phyloP scores from a whole-genome alignment of 2,797 vertebrate genomes.

The Vireo griseus region DNA sequence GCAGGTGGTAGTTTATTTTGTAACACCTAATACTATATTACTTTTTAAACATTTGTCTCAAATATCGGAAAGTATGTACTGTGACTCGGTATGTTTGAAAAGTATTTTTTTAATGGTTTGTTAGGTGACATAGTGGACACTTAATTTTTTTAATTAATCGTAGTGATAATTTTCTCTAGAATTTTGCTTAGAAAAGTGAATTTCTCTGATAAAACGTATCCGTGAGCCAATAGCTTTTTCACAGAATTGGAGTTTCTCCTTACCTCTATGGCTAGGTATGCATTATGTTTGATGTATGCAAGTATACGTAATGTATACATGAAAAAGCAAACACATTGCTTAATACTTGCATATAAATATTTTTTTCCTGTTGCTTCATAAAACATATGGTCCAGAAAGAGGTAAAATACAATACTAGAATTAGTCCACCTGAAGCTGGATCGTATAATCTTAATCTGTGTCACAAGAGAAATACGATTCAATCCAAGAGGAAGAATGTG shows the following conservation, averaged over 20 bases:
- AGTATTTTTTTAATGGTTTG: background rate
- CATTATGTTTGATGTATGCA: background rate
- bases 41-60: background rate
- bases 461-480: background rate
- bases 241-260: background rate
- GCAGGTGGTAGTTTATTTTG: conserved; percentile 76
- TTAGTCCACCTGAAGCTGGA: background rate
- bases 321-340: background rate
- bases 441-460: background rate
- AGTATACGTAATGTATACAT: background rate
- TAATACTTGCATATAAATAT: background rate
- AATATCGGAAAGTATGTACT: background rate
- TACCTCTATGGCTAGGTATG: background rate
- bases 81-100: background rate
- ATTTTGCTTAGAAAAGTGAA: background rate
- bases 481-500: background rate
- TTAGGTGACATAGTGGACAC: background rate
- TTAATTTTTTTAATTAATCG: background rate
- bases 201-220: background rate
- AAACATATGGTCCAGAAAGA: background rate
- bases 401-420: background rate
- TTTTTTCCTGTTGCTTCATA: background rate
- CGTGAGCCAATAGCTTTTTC: background rate
- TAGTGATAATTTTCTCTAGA: background rate
- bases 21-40: background rate